Conservation (phyloP, 2,888 invertebrate genomes). For the Ichneumon xanthorius region DNA sequence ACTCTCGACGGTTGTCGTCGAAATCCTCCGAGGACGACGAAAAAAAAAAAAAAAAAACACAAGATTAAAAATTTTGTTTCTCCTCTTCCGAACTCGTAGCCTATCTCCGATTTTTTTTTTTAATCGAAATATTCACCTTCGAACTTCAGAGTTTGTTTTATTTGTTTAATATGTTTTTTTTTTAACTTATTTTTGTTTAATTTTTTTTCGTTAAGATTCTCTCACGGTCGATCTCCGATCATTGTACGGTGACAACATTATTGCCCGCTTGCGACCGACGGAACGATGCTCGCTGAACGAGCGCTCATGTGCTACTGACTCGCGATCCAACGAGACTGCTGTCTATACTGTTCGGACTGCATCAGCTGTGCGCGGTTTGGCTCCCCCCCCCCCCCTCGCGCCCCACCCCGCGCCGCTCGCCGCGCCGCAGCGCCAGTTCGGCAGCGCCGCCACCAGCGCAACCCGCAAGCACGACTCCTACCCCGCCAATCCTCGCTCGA, state of each 20-base stretch:
- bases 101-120: too few species aligned
- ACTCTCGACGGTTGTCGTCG: too few species aligned
- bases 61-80: constrained; percentile 13
- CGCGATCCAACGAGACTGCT: constrained; percentile 81
- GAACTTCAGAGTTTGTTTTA: too few species aligned
- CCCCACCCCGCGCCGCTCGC: constrained; percentile 50
- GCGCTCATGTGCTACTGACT: constrained; percentile 85
- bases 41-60: too few species aligned
- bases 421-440: not conserved
- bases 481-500: constrained; percentile 26
- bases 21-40: too few species aligned
- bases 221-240: constrained; percentile 78
- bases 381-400: constrained; percentile 74
- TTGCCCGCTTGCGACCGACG: constrained; percentile 73
- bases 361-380: constrained; percentile 87
- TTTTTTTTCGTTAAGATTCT: constrained; percentile 67
- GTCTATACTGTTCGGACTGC: constrained; percentile 86
- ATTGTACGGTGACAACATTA: constrained; percentile 77
- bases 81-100: not conserved
- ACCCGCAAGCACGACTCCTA: constrained; percentile 22
- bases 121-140: too few species aligned
- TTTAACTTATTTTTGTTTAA: constrained; percentile 23
- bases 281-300: constrained; percentile 83
- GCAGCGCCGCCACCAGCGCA: constrained; percentile 20
- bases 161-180: constrained; percentile 5